Percentiles rank a stretch among this genome's conserved stretches.
Conservation (phyloP, 2,113 vertebrate species). For the Octodon degus region DNA sequence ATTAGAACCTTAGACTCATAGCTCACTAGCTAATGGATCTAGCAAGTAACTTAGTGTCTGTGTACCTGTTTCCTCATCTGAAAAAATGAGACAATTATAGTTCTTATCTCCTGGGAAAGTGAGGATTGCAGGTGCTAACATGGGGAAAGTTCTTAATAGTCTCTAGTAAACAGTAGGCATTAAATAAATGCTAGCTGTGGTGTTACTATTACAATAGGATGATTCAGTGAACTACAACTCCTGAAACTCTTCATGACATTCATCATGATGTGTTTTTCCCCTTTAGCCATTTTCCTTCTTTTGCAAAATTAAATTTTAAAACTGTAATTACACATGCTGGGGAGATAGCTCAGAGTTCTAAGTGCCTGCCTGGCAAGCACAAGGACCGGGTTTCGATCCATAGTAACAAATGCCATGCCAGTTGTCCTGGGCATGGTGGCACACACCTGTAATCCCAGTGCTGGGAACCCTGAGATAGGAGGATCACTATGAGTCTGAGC, state of each 20-base stretch:
- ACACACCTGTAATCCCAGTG: too few species aligned
- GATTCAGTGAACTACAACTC: neutral
- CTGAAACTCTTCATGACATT: neutral
- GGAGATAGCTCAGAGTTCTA: too few species aligned
- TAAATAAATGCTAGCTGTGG: neutral
- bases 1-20: neutral
- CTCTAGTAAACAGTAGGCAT: neutral
- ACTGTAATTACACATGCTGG: neutral
- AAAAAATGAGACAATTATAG: constrained; percentile 1
- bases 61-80: neutral
- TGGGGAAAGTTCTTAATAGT: neutral
- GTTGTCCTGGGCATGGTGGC: too few species aligned
- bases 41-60: neutral
- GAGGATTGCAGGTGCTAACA: neutral
- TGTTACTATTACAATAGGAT: neutral
- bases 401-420: too few species aligned
- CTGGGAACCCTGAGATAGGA: too few species aligned
- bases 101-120: neutral
- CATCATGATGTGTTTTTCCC: neutral
- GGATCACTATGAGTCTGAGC: too few species aligned
- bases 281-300: neutral
- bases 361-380: too few species aligned
- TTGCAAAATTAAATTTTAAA: neutral
- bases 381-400: too few species aligned
- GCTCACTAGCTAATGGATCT: neutral